Conservation (phyloP, 2,888 invertebrate genomes). For the Entomobrya proxima region DNA sequence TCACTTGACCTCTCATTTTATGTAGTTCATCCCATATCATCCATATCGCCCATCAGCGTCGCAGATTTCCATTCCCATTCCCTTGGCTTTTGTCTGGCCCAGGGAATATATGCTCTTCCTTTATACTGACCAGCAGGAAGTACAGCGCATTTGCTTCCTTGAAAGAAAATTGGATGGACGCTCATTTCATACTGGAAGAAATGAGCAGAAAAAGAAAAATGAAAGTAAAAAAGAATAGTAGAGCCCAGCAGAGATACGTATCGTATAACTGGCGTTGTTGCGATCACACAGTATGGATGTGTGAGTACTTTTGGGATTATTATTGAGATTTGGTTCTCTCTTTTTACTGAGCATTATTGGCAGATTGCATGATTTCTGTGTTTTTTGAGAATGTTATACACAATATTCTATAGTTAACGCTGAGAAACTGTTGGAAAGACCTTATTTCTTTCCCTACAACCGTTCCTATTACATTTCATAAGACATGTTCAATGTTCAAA, state of each 20-base stretch:
- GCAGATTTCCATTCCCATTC: background rate
- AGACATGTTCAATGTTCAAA: background rate
- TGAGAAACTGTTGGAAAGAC: background rate
- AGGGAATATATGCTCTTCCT: conserved; percentile 11
- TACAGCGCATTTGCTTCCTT: background rate
- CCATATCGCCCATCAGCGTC: background rate
- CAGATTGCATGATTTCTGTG: conserved; percentile 45
- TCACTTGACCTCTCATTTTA: conserved; percentile 28
- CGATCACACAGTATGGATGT: background rate
- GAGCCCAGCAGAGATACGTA: too few relatives aligned
- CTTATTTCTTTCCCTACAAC: background rate
- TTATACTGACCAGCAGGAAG: conserved; percentile 35
- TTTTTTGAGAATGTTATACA: background rate
- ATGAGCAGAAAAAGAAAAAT: background rate
- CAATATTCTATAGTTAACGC: background rate
- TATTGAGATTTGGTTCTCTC: conserved; percentile 28
- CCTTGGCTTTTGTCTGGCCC: conserved; percentile 29
- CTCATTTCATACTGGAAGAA: background rate
- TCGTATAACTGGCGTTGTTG: too few relatives aligned
- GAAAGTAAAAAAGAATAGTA: conserved; percentile 18
- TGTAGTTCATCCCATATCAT: conserved; percentile 2
- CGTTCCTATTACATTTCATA: background rate
- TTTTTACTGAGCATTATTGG: conserved; percentile 24
- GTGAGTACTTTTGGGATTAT: conserved; percentile 4
- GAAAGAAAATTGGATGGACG: conserved; percentile 37